Percentiles rank a stretch among this genome's conserved stretches.
Conservation (phyloP, 2,113 vertebrate species). For the Ictalurus punctatus region DNA sequence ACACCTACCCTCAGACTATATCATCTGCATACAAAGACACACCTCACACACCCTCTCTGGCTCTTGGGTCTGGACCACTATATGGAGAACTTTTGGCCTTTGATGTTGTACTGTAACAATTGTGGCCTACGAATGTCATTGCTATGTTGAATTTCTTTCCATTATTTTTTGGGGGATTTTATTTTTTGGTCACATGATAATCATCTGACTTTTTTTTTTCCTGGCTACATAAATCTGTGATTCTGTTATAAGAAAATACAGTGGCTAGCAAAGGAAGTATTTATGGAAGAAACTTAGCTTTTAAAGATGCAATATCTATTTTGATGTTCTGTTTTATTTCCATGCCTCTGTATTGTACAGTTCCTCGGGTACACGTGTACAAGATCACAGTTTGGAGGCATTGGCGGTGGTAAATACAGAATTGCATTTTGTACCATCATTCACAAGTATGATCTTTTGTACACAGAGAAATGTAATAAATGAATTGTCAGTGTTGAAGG, state of each 20-base stretch:
- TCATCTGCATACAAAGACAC: constrained; percentile 9
- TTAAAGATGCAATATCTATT: constrained; percentile 73
- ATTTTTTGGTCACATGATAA: constrained; percentile 54
- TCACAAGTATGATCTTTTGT: constrained; percentile 54
- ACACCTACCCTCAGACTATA: constrained; percentile 14
- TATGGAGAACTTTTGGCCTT: constrained; percentile 62
- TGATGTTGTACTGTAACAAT: constrained; percentile 68
- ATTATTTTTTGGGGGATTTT: constrained; percentile 25
- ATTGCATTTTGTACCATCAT: constrained; percentile 61
- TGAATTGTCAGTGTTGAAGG: constrained; percentile 51
- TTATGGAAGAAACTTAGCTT: constrained; percentile 73
- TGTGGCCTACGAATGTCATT: constrained; percentile 71
- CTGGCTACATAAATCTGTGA: constrained; percentile 68
- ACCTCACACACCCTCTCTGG: constrained; percentile 31
- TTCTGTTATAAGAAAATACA: constrained; percentile 74
- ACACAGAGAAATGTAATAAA: constrained; percentile 55
- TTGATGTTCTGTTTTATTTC: constrained; percentile 67
- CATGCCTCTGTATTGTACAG: constrained; percentile 75
- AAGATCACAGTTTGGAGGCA: constrained; percentile 58
- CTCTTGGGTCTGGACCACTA: constrained; percentile 45
- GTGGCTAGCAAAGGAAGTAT: constrained; percentile 67
- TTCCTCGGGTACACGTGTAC: constrained; percentile 67
- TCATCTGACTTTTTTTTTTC: constrained; percentile 53
- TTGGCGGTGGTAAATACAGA: constrained; percentile 64
- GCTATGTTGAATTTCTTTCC: constrained; percentile 54